phyloP scores from a whole-genome alignment of 2,888 invertebrate genomes.

The Sinelater perroti region DNA sequence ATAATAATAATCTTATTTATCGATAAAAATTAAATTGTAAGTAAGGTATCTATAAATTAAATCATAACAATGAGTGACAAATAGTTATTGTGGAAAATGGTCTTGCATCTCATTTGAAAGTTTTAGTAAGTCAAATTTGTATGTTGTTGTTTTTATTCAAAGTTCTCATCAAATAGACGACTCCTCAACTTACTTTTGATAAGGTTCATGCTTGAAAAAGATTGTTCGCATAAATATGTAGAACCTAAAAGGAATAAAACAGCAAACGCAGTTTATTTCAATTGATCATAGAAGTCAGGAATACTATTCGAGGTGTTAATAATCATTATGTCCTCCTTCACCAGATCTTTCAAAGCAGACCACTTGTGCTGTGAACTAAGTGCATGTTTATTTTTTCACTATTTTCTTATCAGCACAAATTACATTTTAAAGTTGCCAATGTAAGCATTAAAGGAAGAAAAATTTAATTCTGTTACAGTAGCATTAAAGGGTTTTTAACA shows the following conservation, averaged over 20 bases:
- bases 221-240: slow-evolving; percentile 35
- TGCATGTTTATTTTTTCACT: too few species aligned
- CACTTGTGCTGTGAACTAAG: too few species aligned
- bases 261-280: slow-evolving; percentile 41
- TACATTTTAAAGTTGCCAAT: too few species aligned
- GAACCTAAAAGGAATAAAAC: slow-evolving; percentile 39
- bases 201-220: too few species aligned
- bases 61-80: too few species aligned
- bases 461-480: slow-evolving; percentile 37
- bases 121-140: slow-evolving; percentile 39
- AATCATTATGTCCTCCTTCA: slow-evolving; percentile 38
- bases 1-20: not conserved
- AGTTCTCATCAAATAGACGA: too few species aligned
- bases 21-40: not conserved
- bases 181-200: too few species aligned
- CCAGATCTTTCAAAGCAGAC: slow-evolving; percentile 43
- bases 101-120: too few species aligned
- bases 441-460: slow-evolving; percentile 21
- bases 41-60: too few species aligned
- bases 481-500: slow-evolving; percentile 33
- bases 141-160: too few species aligned
- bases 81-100: too few species aligned
- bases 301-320: slow-evolving; percentile 49
- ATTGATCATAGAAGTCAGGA: slow-evolving; percentile 48
- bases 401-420: too few species aligned